These are phyloP conservation scores for Neopelma chrysocephalum DNA, from an alignment of 2,797 vertebrate species.

Conservation along the genomic window DNA sequence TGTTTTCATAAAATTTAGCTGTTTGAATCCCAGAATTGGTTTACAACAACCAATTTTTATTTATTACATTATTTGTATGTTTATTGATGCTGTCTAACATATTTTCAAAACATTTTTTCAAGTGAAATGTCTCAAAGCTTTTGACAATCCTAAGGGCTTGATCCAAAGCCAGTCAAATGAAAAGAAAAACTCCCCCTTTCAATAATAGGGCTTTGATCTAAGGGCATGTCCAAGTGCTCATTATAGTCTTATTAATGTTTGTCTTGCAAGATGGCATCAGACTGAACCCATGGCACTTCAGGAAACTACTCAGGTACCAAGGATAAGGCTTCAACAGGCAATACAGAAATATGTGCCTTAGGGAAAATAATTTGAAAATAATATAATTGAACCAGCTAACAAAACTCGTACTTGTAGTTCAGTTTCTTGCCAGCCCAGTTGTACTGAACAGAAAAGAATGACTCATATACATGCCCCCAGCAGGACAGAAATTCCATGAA, in stretches of 20 bases:
- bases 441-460: not conserved
- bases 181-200: not conserved
- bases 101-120: not conserved
- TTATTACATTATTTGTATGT: not conserved
- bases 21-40: not conserved
- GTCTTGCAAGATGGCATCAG: not conserved
- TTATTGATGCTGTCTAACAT: not conserved
- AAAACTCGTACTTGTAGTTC: not conserved
- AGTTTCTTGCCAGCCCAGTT: not conserved
- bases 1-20: not conserved
- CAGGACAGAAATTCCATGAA: not conserved
- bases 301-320: not conserved
- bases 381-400: not conserved
- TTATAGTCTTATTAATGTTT: not conserved
- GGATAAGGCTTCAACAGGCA: not conserved
- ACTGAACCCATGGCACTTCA: not conserved
- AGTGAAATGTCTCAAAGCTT: not conserved
- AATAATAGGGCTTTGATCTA: not conserved
- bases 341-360: not conserved
- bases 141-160: not conserved
- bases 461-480: rapidly evolving
- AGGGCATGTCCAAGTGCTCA: not conserved
- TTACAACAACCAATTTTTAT: not conserved
- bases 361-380: not conserved
- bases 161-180: not conserved